These are phyloP conservation scores for Coregonus ussuriensis DNA, from an alignment of 2,797 vertebrate genomes.

Conservation along the genomic window DNA sequence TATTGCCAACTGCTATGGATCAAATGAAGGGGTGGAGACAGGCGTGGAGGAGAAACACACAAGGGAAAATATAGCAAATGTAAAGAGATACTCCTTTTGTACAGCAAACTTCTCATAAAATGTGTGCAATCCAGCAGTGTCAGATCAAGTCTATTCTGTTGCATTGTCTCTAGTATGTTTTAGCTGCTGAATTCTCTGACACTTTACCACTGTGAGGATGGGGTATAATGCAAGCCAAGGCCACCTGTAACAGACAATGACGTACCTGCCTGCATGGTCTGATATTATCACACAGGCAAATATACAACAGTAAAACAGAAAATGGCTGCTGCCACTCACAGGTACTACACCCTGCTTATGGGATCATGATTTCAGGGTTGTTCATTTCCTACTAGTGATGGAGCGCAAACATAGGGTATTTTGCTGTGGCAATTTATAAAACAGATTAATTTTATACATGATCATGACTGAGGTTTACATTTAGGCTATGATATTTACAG, in stretches of 20 bases:
- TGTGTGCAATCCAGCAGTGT: constrained; percentile 76
- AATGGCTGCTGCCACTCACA: neutral
- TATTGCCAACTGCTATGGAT: constrained; percentile 57
- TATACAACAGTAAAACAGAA: constrained; percentile 3
- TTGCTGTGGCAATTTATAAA: constrained; percentile 59
- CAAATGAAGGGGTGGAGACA: constrained; percentile 43
- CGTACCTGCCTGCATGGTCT: constrained; percentile 28
- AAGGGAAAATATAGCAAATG: constrained; percentile 88
- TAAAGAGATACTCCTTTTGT: constrained; percentile 69
- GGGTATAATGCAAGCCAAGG: constrained; percentile 53
- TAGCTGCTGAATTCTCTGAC: constrained; percentile 62
- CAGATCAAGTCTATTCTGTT: constrained; percentile 61
- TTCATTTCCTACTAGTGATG: constrained; percentile 35
- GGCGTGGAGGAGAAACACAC: constrained; percentile 74
- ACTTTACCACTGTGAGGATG: constrained; percentile 54
- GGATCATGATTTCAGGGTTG: constrained; percentile 42
- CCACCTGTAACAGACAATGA: constrained; percentile 27
- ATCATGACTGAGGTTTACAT: constrained; percentile 48
- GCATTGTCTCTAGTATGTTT: constrained; percentile 51
- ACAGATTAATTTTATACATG: constrained; percentile 57
- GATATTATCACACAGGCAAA: constrained; percentile 29
- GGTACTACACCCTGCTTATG: constrained; percentile 10
- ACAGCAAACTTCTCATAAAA: constrained; percentile 82
- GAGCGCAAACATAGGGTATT: constrained; percentile 42
- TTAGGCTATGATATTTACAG: constrained; percentile 70